phyloP scores from a whole-genome alignment of 30 jellyfish, hydroid and myxozoan species.

The Pelagia noctiluca region DNA sequence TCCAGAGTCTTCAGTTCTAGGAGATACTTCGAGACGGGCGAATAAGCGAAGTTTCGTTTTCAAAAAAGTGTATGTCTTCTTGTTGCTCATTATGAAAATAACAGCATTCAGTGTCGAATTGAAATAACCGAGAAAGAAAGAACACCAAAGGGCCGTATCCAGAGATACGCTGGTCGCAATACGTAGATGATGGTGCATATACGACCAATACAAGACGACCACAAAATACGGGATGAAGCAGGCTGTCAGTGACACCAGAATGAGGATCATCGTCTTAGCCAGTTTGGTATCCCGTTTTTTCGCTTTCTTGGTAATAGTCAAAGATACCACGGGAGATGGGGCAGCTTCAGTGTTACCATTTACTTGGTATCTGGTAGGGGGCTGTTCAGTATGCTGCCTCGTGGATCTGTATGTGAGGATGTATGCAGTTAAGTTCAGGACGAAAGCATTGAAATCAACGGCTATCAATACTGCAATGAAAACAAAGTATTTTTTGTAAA shows the following conservation, averaged over 20 bases:
- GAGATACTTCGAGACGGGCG: neutral
- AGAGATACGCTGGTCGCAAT: conserved; percentile 20
- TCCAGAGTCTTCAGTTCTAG: neutral
- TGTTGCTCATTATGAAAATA: conserved; percentile 11
- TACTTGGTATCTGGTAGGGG: conserved; percentile 14
- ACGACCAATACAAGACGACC: conserved; percentile 35
- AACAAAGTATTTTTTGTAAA: conserved; percentile 3
- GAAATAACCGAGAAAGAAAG: conserved; percentile 1
- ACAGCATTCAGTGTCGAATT: conserved; percentile 25
- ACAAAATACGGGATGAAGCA: conserved; percentile 55
- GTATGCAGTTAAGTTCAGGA: neutral
- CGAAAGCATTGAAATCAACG: conserved; percentile 10
- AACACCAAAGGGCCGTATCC: conserved; percentile 25
- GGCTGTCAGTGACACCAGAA: conserved; percentile 20
- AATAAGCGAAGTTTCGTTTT: neutral
- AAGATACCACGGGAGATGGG: neutral
- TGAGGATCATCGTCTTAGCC: conserved; percentile 44
- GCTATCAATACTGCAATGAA: conserved; percentile 19
- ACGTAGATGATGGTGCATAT: neutral
- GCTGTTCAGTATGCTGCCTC: neutral
- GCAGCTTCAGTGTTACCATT: no score
- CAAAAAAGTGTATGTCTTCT: neutral
- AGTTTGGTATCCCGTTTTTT: conserved; percentile 7
- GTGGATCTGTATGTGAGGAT: conserved; percentile 30
- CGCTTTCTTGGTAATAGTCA: conserved; percentile 9